These are phyloP conservation scores for Brienomyrus brachyistius DNA, from an alignment of 2,113 vertebrate genomes.

Conservation along the genomic window DNA sequence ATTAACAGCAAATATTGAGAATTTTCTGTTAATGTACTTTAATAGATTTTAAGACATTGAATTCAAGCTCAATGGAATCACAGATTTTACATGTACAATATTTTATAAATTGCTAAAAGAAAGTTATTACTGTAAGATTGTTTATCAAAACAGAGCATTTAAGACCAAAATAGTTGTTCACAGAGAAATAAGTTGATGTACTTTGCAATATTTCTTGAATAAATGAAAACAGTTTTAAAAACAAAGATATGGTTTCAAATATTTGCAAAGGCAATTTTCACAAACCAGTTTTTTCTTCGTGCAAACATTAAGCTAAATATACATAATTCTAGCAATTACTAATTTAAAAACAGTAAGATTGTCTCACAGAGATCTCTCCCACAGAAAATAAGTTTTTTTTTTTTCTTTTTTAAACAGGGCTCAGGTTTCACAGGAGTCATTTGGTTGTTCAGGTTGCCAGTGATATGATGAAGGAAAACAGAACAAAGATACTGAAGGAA, in stretches of 20 bases:
- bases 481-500: background rate
- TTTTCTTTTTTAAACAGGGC: background rate
- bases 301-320: conserved; percentile 29
- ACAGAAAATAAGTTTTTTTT: conserved; percentile 13
- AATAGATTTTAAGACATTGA: conserved; percentile 74
- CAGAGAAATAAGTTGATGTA: conserved; percentile 18
- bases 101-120: conserved; percentile 59
- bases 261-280: conserved; percentile 21
- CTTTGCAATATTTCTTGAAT: conserved; percentile 4
- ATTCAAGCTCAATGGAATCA: conserved; percentile 76
- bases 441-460: conserved; percentile 4
- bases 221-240: conserved; percentile 9
- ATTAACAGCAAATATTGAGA: background rate
- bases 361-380: conserved; percentile 25
- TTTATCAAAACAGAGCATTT: conserved; percentile 23
- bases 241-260: conserved; percentile 22
- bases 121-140: conserved; percentile 12
- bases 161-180: conserved; percentile 43
- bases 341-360: conserved; percentile 21
- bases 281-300: conserved; percentile 24
- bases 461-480: background rate
- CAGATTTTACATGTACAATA: conserved; percentile 69
- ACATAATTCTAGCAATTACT: conserved; percentile 23
- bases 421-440: conserved; percentile 15
- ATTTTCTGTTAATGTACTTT: conserved; percentile 39